Evolutionary conservation across 2,113 vertebrate genomes (phyloP).

Genomic region (Poeciliopsis prolifica): DNA sequence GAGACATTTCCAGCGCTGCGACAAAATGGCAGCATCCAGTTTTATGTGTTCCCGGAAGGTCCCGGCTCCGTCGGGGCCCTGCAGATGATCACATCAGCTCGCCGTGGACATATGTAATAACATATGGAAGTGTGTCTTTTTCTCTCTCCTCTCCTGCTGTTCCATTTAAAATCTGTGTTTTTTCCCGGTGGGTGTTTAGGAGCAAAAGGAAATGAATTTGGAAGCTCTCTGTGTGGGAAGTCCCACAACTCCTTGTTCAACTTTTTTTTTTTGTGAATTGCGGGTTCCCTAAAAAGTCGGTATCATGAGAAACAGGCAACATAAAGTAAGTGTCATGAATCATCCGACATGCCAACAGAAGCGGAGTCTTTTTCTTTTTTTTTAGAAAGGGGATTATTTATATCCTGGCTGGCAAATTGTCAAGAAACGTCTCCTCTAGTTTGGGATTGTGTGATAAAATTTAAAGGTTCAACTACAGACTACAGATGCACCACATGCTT

Average conservation of each 20-base stretch:
- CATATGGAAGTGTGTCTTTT: conserved; percentile 58
- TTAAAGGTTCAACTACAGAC: background rate
- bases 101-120: conserved; percentile 63
- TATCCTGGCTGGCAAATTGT: background rate
- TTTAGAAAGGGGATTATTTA: background rate
- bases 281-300: conserved; percentile 31
- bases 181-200: conserved; percentile 29
- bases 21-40: conserved; percentile 48
- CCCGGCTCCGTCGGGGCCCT: conserved; percentile 14
- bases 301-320: conserved; percentile 56
- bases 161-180: conserved; percentile 52
- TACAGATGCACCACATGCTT: too few relatives aligned
- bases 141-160: conserved; percentile 59
- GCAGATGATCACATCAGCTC: conserved; percentile 54
- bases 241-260: conserved; percentile 35
- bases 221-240: conserved; percentile 62
- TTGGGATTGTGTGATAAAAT: background rate
- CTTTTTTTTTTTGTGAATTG: conserved; percentile 35
- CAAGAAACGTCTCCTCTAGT: conserved; percentile 7
- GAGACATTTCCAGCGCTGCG: conserved; percentile 14
- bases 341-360: conserved; percentile 37
- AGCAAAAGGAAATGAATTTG: conserved; percentile 60
- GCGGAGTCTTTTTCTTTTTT: conserved; percentile 15
- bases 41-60: conserved; percentile 5
- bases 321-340: conserved; percentile 30